phyloP scores from a whole-genome alignment of 1,140 invertebrate genomes.

The Campodea augens region DNA sequence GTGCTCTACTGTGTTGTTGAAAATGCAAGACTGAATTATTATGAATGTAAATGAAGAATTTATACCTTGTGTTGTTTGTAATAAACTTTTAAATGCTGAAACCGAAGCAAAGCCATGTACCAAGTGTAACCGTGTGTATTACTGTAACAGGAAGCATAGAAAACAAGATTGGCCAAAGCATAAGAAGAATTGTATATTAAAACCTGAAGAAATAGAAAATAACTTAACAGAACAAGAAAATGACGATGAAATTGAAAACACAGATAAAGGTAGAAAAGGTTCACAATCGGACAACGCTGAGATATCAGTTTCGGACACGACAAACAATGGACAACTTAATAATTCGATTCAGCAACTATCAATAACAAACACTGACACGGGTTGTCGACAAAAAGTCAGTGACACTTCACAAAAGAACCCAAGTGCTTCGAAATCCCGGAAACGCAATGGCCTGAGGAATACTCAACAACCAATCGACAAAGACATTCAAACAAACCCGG shows the following conservation, averaged over 20 bases:
- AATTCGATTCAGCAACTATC: background rate
- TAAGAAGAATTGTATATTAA: conserved; percentile 31
- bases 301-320: background rate
- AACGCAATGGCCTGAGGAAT: no score
- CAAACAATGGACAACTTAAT: background rate
- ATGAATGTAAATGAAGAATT: no score
- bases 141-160: conserved; percentile 62
- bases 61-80: no score
- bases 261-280: no score
- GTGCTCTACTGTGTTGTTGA: no score
- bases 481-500: no score
- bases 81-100: no score
- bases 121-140: conserved; percentile 46
- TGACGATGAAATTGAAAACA: background rate
- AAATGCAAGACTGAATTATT: no score
- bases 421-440: background rate
- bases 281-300: no score
- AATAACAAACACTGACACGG: background rate
- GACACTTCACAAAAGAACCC: background rate
- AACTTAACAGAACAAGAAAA: background rate
- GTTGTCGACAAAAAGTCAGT: conserved; percentile 1
- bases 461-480: no score
- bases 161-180: conserved; percentile 52
- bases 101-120: no score
- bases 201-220: conserved; percentile 16